phyloP scores from a whole-genome alignment of 2,113 vertebrate genomes.

The Halcyon malimbica region DNA sequence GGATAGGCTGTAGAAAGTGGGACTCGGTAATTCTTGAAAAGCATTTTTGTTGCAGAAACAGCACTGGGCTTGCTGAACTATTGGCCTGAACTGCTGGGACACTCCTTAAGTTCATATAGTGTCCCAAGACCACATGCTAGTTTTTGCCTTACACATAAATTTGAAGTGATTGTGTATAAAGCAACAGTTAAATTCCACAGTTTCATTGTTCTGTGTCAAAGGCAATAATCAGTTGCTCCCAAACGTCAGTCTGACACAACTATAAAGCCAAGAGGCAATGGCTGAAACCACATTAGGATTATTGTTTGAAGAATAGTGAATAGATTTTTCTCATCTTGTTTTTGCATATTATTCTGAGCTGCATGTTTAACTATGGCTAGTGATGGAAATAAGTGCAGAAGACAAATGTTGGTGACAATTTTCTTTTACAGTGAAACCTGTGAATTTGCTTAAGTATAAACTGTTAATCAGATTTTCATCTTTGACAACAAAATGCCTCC shows the following conservation, averaged over 20 bases:
- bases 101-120: neutral
- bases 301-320: neutral
- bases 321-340: neutral
- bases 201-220: neutral
- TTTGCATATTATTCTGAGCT: neutral
- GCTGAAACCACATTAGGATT: neutral
- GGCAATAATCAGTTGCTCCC: neutral
- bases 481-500: rapidly evolving
- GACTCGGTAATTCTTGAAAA: neutral
- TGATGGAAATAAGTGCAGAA: neutral
- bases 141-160: neutral
- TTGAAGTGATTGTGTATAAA: neutral
- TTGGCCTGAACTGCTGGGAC: neutral
- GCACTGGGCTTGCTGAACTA: neutral
- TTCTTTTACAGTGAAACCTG: neutral
- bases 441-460: neutral
- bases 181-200: neutral
- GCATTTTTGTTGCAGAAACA: neutral
- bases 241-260: rapidly evolving
- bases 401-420: neutral
- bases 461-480: neutral
- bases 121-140: rapidly evolving
- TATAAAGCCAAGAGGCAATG: neutral
- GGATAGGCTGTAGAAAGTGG: neutral
- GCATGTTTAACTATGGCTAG: neutral